A percentile compares a stretch with the other conserved stretches of the same genome.
Evolutionary conservation across 2,888 invertebrate species (phyloP).

Genomic region (Drosophila villosipedis): DNA sequence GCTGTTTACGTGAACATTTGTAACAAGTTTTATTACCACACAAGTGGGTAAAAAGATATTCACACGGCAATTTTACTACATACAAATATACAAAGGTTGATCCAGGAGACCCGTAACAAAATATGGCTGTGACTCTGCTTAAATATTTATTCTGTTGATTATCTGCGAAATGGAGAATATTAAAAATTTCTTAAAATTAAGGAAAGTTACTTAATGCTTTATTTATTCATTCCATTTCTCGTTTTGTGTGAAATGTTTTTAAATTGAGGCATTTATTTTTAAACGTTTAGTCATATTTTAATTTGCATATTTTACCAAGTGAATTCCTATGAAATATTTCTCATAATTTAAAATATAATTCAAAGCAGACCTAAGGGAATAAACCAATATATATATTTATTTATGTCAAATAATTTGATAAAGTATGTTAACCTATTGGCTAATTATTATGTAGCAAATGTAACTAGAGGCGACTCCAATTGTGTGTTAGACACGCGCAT

Average conservation of each 20-base stretch:
- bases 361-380: neutral
- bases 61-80: slow-evolving; percentile 10
- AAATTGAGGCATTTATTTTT: neutral
- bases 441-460: slow-evolving; percentile 43
- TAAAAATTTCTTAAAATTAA: neutral
- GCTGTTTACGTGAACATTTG: slow-evolving; percentile 47
- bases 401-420: neutral
- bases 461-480: slow-evolving; percentile 19
- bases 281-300: neutral
- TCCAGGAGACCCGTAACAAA: slow-evolving; percentile 3
- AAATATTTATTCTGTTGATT: neutral
- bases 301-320: neutral
- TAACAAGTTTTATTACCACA: slow-evolving; percentile 60
- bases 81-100: slow-evolving; percentile 7
- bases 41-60: slow-evolving; percentile 9
- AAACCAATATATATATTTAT: neutral
- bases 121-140: slow-evolving; percentile 1
- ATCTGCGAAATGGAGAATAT: neutral
- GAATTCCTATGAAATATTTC: neutral
- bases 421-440: slow-evolving; percentile 6
- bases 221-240: neutral
- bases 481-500: slow-evolving; percentile 40
- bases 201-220: neutral
- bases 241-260: neutral
- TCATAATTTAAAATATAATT: neutral